Base-by-base conservation (phyloP, 92 coral and sea anemone genomes). In the Porites cylindrica region DNA sequence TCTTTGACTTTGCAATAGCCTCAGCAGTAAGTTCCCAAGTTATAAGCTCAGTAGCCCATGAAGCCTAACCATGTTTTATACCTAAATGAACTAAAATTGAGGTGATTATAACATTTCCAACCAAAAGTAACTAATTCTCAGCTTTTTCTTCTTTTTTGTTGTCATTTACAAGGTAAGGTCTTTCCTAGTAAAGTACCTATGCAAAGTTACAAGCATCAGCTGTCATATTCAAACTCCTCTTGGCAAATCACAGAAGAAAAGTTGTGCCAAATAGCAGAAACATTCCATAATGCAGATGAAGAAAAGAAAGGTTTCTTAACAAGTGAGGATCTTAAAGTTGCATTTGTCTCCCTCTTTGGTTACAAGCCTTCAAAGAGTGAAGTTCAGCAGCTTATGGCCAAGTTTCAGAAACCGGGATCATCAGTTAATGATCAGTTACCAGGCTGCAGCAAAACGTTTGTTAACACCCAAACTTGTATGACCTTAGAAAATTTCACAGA, bases 351-450 rank as follows among this genome's bases (percentile, higher is more conserved):
- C 13, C 79, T 97, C 3, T 97, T 95, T 86, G 99, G 99, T 24
- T 97, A 97, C 90, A 97, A 97, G 88, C 99, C 99, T 17, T 95
- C 97, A 26, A 92, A 90, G 47, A 92, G 75, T 61, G 99, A 97
- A 81, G 94, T 95, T 72, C 89, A 88, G 64, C 94, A 95, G 66
- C 90, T 96, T 7, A 88, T 96, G 89, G 68, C 89, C 54, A 95
- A 88, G 58, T 64, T 52, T 13, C 84, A 77, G 62, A 62, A 32
- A 32, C 80, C 66, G 13, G 38, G 18, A 77, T 21, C 50, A 29
- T 19, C 53, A 10, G 66, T 17, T 7, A 51, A 66, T 19, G 13
- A 26, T 21, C 47, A 29, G 51, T 32, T 70, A 16, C 77, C 19
- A n/a, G 53, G 69, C 47, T 38, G 7, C n/a, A 17, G 59, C 58